These are phyloP conservation scores for Drosophila nebulosa DNA, from an alignment of 1,140 invertebrate genomes.

Conservation along the genomic window DNA sequence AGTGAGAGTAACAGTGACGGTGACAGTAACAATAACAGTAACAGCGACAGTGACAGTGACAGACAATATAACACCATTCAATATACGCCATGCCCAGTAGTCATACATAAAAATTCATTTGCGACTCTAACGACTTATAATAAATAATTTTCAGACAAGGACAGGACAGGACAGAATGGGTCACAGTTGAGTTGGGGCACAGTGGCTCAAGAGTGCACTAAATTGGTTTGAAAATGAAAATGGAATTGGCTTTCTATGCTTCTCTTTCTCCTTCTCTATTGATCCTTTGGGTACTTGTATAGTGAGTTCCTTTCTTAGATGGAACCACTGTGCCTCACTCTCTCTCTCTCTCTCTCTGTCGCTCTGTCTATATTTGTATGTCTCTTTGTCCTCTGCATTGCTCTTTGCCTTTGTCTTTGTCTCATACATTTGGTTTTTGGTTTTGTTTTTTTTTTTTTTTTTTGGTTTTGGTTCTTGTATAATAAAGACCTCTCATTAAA, in stretches of 20 bases:
- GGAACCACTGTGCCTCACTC: background rate
- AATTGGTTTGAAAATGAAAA: too few relatives aligned
- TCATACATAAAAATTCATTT: background rate
- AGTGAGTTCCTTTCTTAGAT: background rate
- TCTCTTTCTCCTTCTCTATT: too few relatives aligned
- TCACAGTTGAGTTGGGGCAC: background rate
- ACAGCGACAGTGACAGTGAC: background rate
- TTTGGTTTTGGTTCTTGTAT: conserved; percentile 49
- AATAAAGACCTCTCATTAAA: conserved; percentile 73
- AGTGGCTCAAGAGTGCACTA: conserved; percentile 17
- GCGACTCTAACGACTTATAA: background rate
- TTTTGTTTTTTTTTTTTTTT: conserved; percentile 7
- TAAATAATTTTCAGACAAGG: conserved; percentile 10
- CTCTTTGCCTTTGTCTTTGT: background rate
- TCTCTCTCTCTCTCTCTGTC: background rate
- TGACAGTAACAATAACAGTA: background rate
- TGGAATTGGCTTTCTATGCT: too few relatives aligned
- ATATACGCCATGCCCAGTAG: background rate
- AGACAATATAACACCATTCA: background rate
- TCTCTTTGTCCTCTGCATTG: background rate
- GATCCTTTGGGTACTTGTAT: too few relatives aligned
- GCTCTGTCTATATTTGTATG: too few relatives aligned
- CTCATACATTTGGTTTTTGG: conserved; percentile 4
- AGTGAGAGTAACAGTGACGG: background rate
- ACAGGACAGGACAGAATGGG: too few relatives aligned